Conservation (phyloP, 2,797 vertebrate species). For the Myotis pilosus region DNA sequence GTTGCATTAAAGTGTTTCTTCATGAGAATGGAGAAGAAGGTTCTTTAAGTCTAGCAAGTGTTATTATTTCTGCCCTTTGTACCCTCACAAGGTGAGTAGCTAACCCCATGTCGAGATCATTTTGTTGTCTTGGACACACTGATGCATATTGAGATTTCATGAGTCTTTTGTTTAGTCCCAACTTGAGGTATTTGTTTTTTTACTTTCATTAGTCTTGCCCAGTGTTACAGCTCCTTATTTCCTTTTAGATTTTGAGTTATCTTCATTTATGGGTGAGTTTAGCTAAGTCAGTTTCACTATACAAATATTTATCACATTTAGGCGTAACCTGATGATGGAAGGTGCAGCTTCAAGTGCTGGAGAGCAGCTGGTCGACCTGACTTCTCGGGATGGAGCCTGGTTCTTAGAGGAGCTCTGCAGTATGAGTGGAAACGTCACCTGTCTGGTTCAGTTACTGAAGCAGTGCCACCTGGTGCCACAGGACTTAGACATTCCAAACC, state of each 20-base stretch:
- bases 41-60: conserved; percentile 93
- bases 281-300: background rate
- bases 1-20: conserved; percentile 95
- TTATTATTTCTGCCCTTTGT: conserved; percentile 95
- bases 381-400: conserved; percentile 96
- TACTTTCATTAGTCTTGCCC: background rate
- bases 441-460: conserved; percentile 92
- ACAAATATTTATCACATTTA: conserved; percentile 65
- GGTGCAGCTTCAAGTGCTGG: conserved; percentile 94
- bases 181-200: background rate
- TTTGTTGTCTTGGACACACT: background rate
- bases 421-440: conserved; percentile 96
- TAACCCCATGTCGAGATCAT: background rate
- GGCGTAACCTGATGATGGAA: conserved; percentile 98
- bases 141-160: background rate
- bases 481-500: conserved; percentile 94
- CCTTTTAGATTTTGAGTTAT: background rate
- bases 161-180: background rate
- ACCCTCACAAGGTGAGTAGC: conserved; percentile 91
- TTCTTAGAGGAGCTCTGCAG: conserved; percentile 98
- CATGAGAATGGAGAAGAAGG: conserved; percentile 94
- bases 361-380: conserved; percentile 95
- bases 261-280: background rate
- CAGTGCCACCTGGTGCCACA: conserved; percentile 93
- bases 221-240: background rate